Percentiles rank a stretch among this genome's conserved stretches.
phyloP scores from a whole-genome alignment of 1,140 invertebrate genomes.

The Whitmania pigra region DNA sequence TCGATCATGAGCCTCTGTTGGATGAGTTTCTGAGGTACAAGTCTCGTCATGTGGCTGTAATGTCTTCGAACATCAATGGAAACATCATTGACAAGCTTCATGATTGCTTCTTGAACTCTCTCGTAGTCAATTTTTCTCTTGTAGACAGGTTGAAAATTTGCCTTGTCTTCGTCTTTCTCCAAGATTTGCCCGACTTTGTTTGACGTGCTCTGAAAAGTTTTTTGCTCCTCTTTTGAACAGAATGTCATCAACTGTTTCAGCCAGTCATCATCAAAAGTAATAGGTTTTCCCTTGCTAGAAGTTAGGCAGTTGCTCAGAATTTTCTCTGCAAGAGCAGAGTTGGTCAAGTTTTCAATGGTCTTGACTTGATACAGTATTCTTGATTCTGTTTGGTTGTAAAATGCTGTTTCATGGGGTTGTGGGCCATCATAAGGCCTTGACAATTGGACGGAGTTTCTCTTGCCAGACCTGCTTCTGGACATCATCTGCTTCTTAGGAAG shows the following conservation, averaged over 20 bases:
- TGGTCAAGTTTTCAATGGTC: neutral
- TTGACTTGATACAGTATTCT: conserved; percentile 2
- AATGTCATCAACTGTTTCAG: neutral
- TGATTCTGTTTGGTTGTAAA: neutral
- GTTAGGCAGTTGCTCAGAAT: conserved; percentile 10
- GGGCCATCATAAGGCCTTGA: neutral
- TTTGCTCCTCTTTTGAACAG: conserved; percentile 1
- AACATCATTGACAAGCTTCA: conserved; percentile 14
- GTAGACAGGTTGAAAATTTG: neutral
- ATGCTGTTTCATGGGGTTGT: neutral
- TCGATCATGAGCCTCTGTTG: conserved; percentile 10
- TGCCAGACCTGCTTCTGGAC: neutral
- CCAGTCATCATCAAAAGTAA: conserved; percentile 14
- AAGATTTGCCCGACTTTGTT: neutral
- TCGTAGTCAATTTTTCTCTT: conserved; percentile 17
- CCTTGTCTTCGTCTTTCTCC: neutral
- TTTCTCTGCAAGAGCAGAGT: neutral
- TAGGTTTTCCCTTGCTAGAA: neutral
- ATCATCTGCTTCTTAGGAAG: neutral
- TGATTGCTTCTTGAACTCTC: conserved; percentile 17
- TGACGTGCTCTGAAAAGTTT: neutral
- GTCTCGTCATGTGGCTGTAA: conserved; percentile 1
- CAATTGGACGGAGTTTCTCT: neutral
- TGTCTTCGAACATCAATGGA: conserved; percentile 13
- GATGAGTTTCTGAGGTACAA: conserved; percentile 4